Evolutionary conservation across 1,140 invertebrate genomes (phyloP), one percentile per base, ranked within the genome.

Genomic region (Aphaenogaster floridana): DNA sequence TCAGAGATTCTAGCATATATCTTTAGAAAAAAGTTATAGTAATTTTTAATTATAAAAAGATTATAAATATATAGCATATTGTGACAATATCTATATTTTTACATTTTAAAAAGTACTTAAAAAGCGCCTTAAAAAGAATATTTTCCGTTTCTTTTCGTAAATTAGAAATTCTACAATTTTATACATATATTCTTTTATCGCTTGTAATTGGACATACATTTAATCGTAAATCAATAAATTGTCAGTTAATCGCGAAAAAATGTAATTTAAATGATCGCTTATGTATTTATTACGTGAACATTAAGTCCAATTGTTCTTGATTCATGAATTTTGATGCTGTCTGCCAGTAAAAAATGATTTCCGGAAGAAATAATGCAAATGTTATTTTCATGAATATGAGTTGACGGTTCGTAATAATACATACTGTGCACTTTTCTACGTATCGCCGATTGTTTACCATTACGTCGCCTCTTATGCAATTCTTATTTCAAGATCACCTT

Each of bases 171-270:
- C 15, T 28, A 34, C 21, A 77, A 42, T 28, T 6, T 45, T n/a
- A 7, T 21, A 1, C 45, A 7, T 28, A 50, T 5, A 64, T 78
- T 64, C 8, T 76, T 21, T 54, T 21, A 63, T 63, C 5, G 5
- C 1, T 78, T 63, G 28, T 61, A 45, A 34, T 63, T 34, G 28
- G 3, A 59, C 2, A 54, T 42, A 15, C 3, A 76, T 59, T 42
- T 45, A 45, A 77, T 45, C 15, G 4, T 77, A 76, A 57, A 45
- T n/a, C 3, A 61, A 76, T 57, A 50, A 72, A 36, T 72, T 50
- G 4, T 52, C 17, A 71, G 36, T 36, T 54, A 39, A 54, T 74
- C 11, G 28, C 7, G 42, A 13, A 13, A n/a, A 64, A 78, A 13
- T 28, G 6, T n/a, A n/a, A 5, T 39, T 57, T 48, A 17, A 63